A percentile compares a stretch with the other conserved stretches of the same genome.
Conservation (phyloP, 1,140 invertebrate genomes). For the Homarus americanus region DNA sequence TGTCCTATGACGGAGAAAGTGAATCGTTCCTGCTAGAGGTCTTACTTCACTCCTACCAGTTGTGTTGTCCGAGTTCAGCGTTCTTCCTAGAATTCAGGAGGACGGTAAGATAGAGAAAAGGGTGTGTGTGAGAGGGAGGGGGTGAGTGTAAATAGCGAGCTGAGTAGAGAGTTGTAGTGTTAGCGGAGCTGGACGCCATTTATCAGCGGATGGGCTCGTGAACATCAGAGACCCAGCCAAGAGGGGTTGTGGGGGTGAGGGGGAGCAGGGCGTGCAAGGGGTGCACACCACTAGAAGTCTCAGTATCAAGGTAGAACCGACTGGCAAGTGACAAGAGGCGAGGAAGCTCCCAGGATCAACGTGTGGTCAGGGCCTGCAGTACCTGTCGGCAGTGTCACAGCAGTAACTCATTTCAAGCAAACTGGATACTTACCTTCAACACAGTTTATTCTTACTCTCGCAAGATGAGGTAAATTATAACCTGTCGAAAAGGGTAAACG, state of each 20-base stretch:
- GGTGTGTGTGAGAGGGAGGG: not conserved
- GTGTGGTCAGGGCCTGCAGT: no score
- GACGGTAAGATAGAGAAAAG: not conserved
- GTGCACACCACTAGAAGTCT: not conserved
- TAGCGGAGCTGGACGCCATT: not conserved
- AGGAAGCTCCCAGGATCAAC: no score
- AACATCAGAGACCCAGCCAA: not conserved
- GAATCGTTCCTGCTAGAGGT: not conserved
- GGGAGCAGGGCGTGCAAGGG: not conserved
- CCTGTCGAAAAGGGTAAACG: no score
- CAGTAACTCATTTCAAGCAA: no score
- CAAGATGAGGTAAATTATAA: no score
- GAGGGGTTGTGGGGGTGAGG: no score
- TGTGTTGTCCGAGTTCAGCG: not conserved
- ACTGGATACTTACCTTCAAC: no score
- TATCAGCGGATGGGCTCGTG: not conserved
- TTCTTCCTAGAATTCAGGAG: not conserved
- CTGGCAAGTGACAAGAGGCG: no score
- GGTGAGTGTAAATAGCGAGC: no score
- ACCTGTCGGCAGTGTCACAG: no score
- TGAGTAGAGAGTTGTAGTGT: not conserved
- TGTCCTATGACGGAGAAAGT: slow-evolving; percentile 6
- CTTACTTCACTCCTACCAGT: not conserved
- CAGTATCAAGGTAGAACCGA: not conserved
- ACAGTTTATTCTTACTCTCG: no score